Base-by-base conservation (phyloP, 2,113 vertebrate genomes). In the Plestiodon gilberti region DNA sequence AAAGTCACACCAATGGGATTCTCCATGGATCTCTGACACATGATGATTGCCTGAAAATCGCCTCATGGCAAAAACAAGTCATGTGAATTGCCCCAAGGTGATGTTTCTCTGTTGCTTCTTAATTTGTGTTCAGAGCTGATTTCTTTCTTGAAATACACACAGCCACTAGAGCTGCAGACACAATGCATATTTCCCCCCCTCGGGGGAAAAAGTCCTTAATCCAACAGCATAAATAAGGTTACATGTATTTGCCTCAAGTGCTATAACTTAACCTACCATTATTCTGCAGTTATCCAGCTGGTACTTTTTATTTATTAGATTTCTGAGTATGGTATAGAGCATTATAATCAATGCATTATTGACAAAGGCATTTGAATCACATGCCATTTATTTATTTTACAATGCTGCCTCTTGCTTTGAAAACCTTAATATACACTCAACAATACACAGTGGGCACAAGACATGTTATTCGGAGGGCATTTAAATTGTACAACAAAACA, bases 301-400 rank as follows among this genome's bases (percentile, higher is more conserved):
- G 89, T 87, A 84, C 89, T 86, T 83, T 89, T 57, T 94, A 92
- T 90, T 88, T 90, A 81, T 88, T 86, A 89, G 69, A 79, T 90
- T 91, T 93, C 91, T 92, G 61, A 92, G 62, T 96, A 87, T 84
- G 90, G 57, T 91, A 74, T 89, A 87, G 86, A 83, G 64, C 91
- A 94, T 90, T 91, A 85, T 87, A 94, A 92, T 94, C 92, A 92
- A 94, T 93, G 89, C 28, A 76, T 33, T 91, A 92, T 95, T 94
- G 90, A 94, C 89, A 92, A 93, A 94, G 93, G 73, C 38, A 89
- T 82, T 95, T 89, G 70, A 59, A 87, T 91, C 84, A 89, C 78
- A 78, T 79, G 62, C 77, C 83, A 89, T 94, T 94, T 94, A 92
- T 92, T 94, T 92, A 93, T 95, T 95, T 95, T 94, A 83, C 33